phyloP scores from a whole-genome alignment of 2,888 invertebrate species.

The Drosophila mimica region DNA sequence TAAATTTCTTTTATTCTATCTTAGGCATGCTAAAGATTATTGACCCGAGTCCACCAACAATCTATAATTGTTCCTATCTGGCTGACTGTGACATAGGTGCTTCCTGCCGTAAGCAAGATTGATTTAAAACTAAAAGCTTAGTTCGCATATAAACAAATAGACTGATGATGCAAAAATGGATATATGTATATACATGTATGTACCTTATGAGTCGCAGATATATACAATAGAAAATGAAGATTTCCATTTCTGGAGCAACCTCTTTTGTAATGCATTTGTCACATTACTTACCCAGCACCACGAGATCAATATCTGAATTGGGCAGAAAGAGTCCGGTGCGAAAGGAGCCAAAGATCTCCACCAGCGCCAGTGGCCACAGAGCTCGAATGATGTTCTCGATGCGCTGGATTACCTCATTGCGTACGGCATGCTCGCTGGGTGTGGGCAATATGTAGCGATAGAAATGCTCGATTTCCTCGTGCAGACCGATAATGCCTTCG shows the following conservation, averaged over 20 bases:
- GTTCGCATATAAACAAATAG: background rate
- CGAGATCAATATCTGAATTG: slow-evolving; percentile 92
- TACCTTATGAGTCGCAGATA: background rate
- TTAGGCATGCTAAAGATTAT: background rate
- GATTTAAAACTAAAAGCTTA: background rate
- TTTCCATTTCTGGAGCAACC: background rate
- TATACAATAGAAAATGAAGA: background rate
- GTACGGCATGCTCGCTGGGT: slow-evolving; percentile 94
- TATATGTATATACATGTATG: too few species aligned
- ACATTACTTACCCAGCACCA: slow-evolving; percentile 87
- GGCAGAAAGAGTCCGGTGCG: slow-evolving; percentile 98
- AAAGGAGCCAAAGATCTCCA: slow-evolving; percentile 99
- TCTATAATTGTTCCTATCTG: background rate
- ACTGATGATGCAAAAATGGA: background rate
- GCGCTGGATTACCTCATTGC: slow-evolving; percentile 94
- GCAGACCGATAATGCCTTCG: slow-evolving; percentile 94
- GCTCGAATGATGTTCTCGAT: slow-evolving; percentile 94
- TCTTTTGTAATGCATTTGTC: background rate
- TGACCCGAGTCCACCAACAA: background rate
- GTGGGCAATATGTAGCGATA: slow-evolving; percentile 97
- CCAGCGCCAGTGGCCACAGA: slow-evolving; percentile 96
- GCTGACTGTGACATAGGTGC: too few species aligned
- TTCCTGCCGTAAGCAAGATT: too few species aligned
- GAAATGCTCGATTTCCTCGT: slow-evolving; percentile 98
- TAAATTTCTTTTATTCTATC: background rate